Conservation (phyloP, 2,797 vertebrate species). For the Centroberyx gerrardi region DNA sequence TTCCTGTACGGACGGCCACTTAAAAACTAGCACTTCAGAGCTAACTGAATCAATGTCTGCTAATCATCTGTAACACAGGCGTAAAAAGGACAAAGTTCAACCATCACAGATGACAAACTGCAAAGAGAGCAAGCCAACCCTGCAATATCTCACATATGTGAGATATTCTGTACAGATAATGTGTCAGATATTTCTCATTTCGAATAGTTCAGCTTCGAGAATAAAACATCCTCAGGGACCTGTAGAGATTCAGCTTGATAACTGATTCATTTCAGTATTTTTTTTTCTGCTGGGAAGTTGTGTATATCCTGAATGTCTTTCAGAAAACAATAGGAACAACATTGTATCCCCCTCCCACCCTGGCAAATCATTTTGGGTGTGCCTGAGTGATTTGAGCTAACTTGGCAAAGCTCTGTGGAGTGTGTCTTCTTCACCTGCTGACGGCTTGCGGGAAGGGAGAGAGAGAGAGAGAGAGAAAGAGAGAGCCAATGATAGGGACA, state of each 20-base stretch:
- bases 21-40: slow-evolving; percentile 41
- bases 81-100: slow-evolving; percentile 40
- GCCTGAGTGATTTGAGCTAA: slow-evolving; percentile 77
- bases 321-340: slow-evolving; percentile 63
- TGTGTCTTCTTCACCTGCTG: slow-evolving; percentile 81
- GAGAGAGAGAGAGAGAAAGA: slow-evolving; percentile 43
- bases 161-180: slow-evolving; percentile 18
- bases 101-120: slow-evolving; percentile 38
- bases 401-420: slow-evolving; percentile 80
- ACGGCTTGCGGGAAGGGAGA: slow-evolving; percentile 58
- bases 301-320: slow-evolving; percentile 41
- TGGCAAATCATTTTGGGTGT: slow-evolving; percentile 58
- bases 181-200: not conserved
- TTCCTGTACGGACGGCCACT: slow-evolving; percentile 56
- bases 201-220: not conserved
- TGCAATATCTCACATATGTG: slow-evolving; percentile 38
- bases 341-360: slow-evolving; percentile 20
- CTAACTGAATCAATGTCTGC: slow-evolving; percentile 25
- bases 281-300: slow-evolving; percentile 25
- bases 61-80: slow-evolving; percentile 28
- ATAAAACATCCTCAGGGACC: slow-evolving; percentile 37
- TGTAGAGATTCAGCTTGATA: not conserved
- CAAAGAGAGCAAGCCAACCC: not conserved
- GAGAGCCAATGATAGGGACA: slow-evolving; percentile 2
- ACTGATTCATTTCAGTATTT: not conserved